Percentiles rank a stretch among this genome's conserved stretches.
phyloP scores from a whole-genome alignment of 2,797 vertebrate species.

The Mormyrus proboscirostris region DNA sequence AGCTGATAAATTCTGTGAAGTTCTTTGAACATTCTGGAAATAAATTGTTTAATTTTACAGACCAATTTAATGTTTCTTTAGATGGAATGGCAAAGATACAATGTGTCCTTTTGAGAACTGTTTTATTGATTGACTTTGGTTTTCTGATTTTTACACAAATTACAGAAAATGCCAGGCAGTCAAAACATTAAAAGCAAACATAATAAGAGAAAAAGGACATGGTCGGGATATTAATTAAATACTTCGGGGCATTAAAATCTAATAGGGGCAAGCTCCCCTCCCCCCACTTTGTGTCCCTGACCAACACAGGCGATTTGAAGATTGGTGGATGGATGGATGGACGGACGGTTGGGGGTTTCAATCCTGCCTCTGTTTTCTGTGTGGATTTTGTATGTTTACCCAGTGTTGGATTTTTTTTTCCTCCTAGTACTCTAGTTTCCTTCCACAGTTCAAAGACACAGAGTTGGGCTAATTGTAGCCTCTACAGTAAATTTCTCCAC shows the following conservation, averaged over 20 bases:
- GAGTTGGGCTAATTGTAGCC: not conserved
- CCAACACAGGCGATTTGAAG: not conserved
- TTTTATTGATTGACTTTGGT: constrained; percentile 7
- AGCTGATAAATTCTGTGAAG: not conserved
- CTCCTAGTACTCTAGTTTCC: not conserved
- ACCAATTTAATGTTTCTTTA: constrained; percentile 13
- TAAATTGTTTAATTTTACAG: constrained; percentile 5
- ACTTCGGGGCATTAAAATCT: not conserved
- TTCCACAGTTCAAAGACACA: not conserved
- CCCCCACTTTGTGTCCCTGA: not conserved
- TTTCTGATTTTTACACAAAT: not conserved
- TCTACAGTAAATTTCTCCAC: not conserved
- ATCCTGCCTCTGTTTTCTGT: not conserved
- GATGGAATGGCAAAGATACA: not conserved
- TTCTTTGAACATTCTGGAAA: not conserved
- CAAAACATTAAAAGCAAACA: constrained; percentile 5
- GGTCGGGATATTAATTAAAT: not conserved
- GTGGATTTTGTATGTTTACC: not conserved
- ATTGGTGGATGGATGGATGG: not conserved
- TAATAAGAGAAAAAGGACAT: not conserved
- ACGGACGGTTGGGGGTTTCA: not conserved
- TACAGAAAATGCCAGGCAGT: not conserved
- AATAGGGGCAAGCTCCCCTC: not conserved
- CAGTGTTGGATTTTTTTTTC: not conserved
- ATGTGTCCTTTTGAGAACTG: not conserved